Evolutionary conservation across 2,113 vertebrate species (phyloP).

Genomic region (Calyptommatus sinebrachiatus): DNA sequence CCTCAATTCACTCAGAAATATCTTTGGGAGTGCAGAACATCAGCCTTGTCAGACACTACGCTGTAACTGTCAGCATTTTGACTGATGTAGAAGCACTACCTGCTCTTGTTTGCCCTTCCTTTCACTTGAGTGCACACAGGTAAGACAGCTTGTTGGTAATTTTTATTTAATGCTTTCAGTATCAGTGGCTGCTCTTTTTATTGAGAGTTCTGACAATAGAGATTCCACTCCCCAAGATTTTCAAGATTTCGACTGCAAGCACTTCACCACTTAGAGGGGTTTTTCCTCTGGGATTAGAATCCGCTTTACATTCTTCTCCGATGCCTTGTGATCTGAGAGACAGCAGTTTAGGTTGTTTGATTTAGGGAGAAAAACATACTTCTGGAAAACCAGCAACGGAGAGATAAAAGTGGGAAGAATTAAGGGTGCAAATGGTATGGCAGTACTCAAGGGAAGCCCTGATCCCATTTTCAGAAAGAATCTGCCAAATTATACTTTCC

Average conservation of each 20-base stretch:
- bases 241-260: conserved; percentile 57
- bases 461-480: conserved; percentile 12
- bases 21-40: conserved; percentile 74
- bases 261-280: conserved; percentile 54
- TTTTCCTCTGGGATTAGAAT: conserved; percentile 61
- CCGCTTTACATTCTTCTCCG: conserved; percentile 40
- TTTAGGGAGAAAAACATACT: conserved; percentile 22
- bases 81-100: conserved; percentile 81
- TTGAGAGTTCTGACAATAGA: conserved; percentile 71
- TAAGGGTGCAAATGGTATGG: conserved; percentile 26
- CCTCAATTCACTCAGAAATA: conserved; percentile 77
- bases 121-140: conserved; percentile 75
- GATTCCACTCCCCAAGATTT: conserved; percentile 59
- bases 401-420: conserved; percentile 46
- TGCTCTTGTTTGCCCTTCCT: conserved; percentile 80
- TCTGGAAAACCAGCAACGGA: conserved; percentile 31
- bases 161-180: conserved; percentile 74
- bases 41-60: conserved; percentile 84
- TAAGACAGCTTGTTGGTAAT: conserved; percentile 82
- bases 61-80: conserved; percentile 84
- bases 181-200: conserved; percentile 64
- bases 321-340: conserved; percentile 37
- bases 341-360: conserved; percentile 54
- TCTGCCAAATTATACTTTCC: conserved; percentile 8
- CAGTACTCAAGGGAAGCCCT: neutral